phyloP scores from a whole-genome alignment of 2,797 vertebrate genomes.

The Intellagama lesueurii region DNA sequence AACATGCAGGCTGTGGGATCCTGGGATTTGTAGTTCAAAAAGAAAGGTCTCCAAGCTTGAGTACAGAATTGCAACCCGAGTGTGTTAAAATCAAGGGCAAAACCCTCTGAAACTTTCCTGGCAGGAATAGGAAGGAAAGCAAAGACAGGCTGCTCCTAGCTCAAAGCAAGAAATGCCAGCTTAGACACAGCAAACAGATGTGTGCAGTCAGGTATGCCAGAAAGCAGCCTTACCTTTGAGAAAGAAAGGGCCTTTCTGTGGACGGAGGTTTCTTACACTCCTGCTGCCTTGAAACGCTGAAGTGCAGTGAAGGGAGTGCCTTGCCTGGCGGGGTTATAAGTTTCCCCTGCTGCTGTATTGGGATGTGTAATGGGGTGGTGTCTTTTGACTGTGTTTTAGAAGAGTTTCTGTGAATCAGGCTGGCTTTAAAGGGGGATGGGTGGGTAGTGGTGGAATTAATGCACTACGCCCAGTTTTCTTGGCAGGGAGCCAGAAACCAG shows the following conservation, averaged over 20 bases:
- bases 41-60: too few relatives aligned
- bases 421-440: constrained; percentile 67
- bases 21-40: too few relatives aligned
- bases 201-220: neutral
- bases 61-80: neutral
- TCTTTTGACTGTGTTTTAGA: constrained; percentile 78
- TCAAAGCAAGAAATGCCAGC: neutral
- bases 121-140: neutral
- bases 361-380: constrained; percentile 76
- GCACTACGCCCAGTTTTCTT: constrained; percentile 78
- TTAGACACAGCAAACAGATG: neutral
- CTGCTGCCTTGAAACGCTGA: constrained; percentile 37
- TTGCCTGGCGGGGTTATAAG: constrained; percentile 73
- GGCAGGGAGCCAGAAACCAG: constrained; percentile 79
- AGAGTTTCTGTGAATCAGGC: constrained; percentile 86
- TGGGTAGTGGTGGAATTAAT: constrained; percentile 60
- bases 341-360: constrained; percentile 73
- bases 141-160: constrained; percentile 10
- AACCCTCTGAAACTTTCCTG: neutral
- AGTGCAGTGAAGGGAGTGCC: constrained; percentile 72
- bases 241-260: constrained; percentile 23
- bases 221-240: constrained; percentile 71
- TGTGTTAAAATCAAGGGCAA: neutral
- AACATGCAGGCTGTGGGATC: too few relatives aligned
- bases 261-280: constrained; percentile 41